These are phyloP conservation scores for Hydrotaea diabolus DNA, from an alignment of 2,888 invertebrate genomes.

Conservation along the genomic window DNA sequence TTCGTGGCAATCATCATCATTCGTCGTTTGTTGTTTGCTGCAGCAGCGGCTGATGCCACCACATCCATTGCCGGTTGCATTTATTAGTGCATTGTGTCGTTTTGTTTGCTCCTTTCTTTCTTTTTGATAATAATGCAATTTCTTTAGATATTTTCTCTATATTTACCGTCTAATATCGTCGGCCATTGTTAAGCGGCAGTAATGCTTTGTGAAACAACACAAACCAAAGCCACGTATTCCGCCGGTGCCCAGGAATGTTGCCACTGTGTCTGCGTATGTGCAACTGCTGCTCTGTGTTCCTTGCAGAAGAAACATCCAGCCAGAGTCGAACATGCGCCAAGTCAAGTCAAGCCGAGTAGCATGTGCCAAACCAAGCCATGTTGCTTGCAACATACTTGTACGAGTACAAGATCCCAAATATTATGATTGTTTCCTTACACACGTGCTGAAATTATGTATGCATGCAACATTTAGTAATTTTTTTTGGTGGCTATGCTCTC, in stretches of 20 bases:
- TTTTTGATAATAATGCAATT: constrained; percentile 58
- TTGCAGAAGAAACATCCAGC: constrained; percentile 24
- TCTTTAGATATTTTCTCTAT: constrained; percentile 37
- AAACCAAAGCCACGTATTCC: background rate
- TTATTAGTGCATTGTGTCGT: constrained; percentile 62
- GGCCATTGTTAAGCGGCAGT: constrained; percentile 44
- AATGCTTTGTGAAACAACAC: constrained; percentile 11
- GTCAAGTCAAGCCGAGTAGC: constrained; percentile 50
- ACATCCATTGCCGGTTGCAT: constrained; percentile 46
- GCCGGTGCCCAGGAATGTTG: constrained; percentile 55
- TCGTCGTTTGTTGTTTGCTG: constrained; percentile 27
- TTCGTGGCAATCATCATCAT: constrained; percentile 55
- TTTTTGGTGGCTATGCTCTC: background rate
- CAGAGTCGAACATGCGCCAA: constrained; percentile 9
- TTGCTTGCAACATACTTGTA: constrained; percentile 37
- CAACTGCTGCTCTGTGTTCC: constrained; percentile 7
- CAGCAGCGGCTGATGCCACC: constrained; percentile 20
- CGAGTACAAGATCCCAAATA: constrained; percentile 38
- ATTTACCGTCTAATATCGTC: constrained; percentile 27
- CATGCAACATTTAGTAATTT: constrained; percentile 48
- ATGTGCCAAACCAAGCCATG: constrained; percentile 53
- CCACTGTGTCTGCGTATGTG: constrained; percentile 58
- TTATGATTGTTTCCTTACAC: constrained; percentile 47
- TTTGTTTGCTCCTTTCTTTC: constrained; percentile 30
- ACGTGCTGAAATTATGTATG: constrained; percentile 63